These are phyloP conservation scores for Corvus cornix DNA, from an alignment of 2,113 vertebrate species.

Conservation along the genomic window DNA sequence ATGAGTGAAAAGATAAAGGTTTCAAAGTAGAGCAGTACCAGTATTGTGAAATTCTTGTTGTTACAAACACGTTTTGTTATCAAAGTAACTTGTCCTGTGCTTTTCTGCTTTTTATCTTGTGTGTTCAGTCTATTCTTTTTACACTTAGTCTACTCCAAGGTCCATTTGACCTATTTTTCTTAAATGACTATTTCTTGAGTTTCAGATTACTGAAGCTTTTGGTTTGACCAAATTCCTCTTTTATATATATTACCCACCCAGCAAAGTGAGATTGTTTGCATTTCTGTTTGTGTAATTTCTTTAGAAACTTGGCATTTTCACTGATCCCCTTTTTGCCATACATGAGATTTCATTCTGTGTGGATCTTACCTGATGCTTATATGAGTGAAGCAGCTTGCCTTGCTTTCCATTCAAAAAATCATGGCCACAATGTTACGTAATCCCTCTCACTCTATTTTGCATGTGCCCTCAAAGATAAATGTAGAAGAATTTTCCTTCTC, in stretches of 20 bases:
- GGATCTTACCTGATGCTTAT: not conserved
- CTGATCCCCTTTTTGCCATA: not conserved
- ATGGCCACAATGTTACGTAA: rapidly evolving
- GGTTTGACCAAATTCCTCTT: not conserved
- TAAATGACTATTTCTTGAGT: not conserved
- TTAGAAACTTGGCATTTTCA: not conserved
- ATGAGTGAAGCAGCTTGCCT: not conserved
- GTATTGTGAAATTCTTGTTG: not conserved
- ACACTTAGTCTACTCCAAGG: not conserved
- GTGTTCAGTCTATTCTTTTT: not conserved
- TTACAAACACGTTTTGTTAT: not conserved
- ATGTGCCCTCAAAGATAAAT: not conserved
- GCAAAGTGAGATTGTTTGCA: not conserved
- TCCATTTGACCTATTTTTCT: not conserved
- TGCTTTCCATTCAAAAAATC: not conserved
- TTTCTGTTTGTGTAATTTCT: not conserved
- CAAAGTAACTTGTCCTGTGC: not conserved
- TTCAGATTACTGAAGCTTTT: not conserved
- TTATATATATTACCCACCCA: rapidly evolving
- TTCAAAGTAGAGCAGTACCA: not conserved
- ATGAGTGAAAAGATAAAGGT: not conserved
- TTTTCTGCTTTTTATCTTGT: not conserved
- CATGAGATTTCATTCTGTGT: not conserved
- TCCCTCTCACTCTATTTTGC: not conserved
- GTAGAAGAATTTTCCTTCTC: not conserved